Base-by-base conservation (phyloP, 2,113 vertebrate species). In the Chaetops frenatus region DNA sequence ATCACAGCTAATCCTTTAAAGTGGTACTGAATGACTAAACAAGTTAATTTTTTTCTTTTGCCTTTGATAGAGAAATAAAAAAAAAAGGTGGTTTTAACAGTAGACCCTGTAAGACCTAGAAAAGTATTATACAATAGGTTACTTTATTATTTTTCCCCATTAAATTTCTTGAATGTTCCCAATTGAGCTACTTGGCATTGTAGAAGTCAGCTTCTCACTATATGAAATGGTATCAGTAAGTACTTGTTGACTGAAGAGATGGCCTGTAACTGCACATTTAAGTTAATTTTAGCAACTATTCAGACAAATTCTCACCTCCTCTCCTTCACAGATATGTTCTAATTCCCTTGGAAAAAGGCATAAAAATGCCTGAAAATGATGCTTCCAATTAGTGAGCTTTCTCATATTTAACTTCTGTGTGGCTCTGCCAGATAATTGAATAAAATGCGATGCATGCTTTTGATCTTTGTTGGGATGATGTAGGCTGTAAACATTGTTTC, bases 201-300 rank as follows among this genome's bases (percentile, higher is more conserved):
- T 47, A 60, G 82, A 86, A 95, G 24, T 69, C 70, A 65, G 33
- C 31, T 86, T 94, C 67, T 93, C 33, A 28, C 67, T 80, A 73
- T 93, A 86, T 88, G 80, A 80, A 94, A 92, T 66, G 17, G n/a
- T 73, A 82, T 86, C 81, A 54, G 50, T 86, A 84, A 94, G 50
- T 40, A 69, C 76, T 90, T 95, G 81, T 96, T 95, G 90, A 58
- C 71, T 86, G 76, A 93, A 90, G 93, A 93, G 85, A 81, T 83
- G 76, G 82, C 90, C 85, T 93, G 56, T 88, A 95, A 90, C 85
- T 81, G 48, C 74, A 92, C 76, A 92, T 92, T 95, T 86, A 58
- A 86, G 93, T 88, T 94, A 92, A 95, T 95, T 96, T 96, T 96
- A 95, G 87, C 62, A 96, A 78, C 82, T 66, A 92, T 87, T 89